These are phyloP conservation scores for Oscheius sp. DNA, from an alignment of 2,888 invertebrate species.

Conservation along the genomic window DNA sequence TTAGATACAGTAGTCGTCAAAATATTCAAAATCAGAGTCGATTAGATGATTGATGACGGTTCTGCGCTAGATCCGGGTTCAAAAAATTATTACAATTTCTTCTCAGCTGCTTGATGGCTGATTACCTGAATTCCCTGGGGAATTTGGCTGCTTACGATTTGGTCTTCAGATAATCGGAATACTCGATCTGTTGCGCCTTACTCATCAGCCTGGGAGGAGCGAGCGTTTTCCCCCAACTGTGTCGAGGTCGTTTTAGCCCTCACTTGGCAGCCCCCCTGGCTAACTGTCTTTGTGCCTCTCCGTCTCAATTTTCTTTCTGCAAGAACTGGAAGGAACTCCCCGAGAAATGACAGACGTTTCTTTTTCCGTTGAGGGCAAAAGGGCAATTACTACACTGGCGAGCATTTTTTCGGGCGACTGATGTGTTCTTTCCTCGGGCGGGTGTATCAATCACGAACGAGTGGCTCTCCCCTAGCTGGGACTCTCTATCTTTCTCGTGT, in stretches of 20 bases:
- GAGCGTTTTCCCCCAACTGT: not conserved
- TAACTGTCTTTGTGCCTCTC: not conserved
- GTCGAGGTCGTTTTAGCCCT: constrained; percentile 10
- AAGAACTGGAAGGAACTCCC: too few relatives aligned
- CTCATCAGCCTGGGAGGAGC: too few relatives aligned
- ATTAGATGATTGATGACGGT: too few relatives aligned
- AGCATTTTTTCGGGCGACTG: not conserved
- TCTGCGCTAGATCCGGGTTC: too few relatives aligned
- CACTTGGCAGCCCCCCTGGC: constrained; percentile 1
- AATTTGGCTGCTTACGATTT: not conserved
- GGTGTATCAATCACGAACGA: constrained; percentile 17
- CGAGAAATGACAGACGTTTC: too few relatives aligned
- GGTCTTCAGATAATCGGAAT: too few relatives aligned
- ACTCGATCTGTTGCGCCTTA: too few relatives aligned
- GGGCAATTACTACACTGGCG: constrained; percentile 6
- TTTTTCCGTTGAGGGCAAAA: not conserved
- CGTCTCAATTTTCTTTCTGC: not conserved
- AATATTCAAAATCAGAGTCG: too few relatives aligned
- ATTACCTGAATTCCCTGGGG: constrained; percentile 6
- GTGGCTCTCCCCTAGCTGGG: not conserved
- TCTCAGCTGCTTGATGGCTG: too few relatives aligned
- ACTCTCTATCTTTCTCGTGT: not conserved
- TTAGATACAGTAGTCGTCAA: too few relatives aligned
- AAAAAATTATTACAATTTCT: too few relatives aligned
- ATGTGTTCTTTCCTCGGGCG: not conserved